Percentiles rank a stretch among this genome's conserved stretches.
Evolutionary conservation across 1,140 invertebrate genomes (phyloP).

Genomic region (Platorchestia sp.): DNA sequence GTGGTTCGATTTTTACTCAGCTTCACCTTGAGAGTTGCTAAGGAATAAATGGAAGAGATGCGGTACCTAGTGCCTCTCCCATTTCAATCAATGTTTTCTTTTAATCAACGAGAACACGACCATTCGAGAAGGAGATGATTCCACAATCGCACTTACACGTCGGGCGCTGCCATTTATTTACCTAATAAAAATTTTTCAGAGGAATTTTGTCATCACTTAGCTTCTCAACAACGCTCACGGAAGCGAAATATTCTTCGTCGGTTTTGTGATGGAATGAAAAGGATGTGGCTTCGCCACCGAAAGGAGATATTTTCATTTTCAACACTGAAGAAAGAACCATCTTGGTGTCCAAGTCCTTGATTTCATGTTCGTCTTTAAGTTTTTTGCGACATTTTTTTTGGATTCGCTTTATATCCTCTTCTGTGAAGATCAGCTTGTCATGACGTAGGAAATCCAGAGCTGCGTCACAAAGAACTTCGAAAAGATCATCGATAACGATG

Average conservation of each 20-base stretch:
- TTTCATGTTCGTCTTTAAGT: not conserved
- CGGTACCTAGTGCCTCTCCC: too few species aligned
- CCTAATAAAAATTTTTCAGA: not conserved
- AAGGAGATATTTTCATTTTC: not conserved
- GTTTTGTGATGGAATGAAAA: not conserved
- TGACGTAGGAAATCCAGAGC: not conserved
- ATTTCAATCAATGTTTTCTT: too few species aligned
- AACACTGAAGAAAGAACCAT: not conserved
- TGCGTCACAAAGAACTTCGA: not conserved
- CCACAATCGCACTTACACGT: not conserved
- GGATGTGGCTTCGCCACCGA: not conserved
- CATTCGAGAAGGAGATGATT: too few species aligned
- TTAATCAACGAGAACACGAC: too few species aligned
- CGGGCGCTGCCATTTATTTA: not conserved
- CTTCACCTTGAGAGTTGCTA: too few species aligned
- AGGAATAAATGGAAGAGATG: too few species aligned
- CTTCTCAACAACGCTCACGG: not conserved
- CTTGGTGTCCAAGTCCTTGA: not conserved
- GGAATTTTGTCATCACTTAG: not conserved
- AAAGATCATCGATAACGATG: not conserved
- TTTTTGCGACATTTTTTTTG: not conserved
- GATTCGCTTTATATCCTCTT: not conserved
- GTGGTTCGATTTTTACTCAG: too few species aligned
- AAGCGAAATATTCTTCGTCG: not conserved
- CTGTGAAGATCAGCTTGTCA: not conserved